phyloP scores from a whole-genome alignment of 2,888 invertebrate species.

The Hololepta plana region DNA sequence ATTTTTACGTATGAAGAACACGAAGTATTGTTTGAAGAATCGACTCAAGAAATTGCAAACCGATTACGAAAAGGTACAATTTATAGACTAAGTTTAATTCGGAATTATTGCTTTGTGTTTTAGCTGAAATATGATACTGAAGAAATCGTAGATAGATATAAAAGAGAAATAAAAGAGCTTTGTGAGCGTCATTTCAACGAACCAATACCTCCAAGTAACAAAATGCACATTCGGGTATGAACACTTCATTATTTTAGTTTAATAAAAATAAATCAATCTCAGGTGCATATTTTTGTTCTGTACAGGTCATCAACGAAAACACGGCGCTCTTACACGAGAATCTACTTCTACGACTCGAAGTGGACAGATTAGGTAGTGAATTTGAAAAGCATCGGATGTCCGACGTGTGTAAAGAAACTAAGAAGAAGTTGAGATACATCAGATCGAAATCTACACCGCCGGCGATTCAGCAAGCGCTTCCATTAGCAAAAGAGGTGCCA shows the following conservation, averaged over 20 bases:
- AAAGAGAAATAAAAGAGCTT: conserved; percentile 18
- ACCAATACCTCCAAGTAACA: conserved; percentile 23
- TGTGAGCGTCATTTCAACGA: conserved; percentile 18
- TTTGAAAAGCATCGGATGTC: conserved; percentile 16
- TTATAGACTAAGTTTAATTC: neutral
- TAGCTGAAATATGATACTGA: conserved; percentile 20
- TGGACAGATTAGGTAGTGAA: conserved; percentile 19
- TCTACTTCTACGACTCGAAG: conserved; percentile 21
- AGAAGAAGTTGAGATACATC: conserved; percentile 16
- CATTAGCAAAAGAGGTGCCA: no score
- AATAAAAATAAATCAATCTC: neutral
- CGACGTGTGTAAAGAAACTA: conserved; percentile 18
- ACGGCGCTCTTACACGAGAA: conserved; percentile 26
- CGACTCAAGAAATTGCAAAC: conserved; percentile 18
- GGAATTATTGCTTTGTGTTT: conserved; percentile 9
- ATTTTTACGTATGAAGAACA: conserved; percentile 26
- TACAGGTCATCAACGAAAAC: conserved; percentile 24
- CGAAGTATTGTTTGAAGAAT: conserved; percentile 21
- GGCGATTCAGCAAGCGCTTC: no score
- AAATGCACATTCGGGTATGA: conserved; percentile 24
- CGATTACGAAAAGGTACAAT: conserved; percentile 18
- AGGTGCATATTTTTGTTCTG: conserved; percentile 5
- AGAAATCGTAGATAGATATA: conserved; percentile 18
- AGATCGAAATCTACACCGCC: conserved; percentile 2
- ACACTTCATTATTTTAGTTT: conserved; percentile 3